phyloP scores from a whole-genome alignment of 1,140 invertebrate species.

The Scaptomyza pallida region DNA sequence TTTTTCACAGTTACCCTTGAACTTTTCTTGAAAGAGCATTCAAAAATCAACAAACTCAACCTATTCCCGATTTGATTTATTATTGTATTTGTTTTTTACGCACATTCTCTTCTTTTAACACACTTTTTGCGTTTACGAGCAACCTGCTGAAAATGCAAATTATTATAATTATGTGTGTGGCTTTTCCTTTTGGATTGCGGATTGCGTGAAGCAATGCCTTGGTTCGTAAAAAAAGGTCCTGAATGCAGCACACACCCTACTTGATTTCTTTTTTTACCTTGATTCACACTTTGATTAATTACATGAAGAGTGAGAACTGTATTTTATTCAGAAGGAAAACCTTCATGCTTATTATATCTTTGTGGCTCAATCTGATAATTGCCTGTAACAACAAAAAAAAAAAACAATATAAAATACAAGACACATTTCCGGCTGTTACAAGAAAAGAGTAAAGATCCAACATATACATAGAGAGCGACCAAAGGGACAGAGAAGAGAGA shows the following conservation, averaged over 20 bases:
- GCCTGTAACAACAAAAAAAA: slow-evolving; percentile 39
- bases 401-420: slow-evolving; percentile 44
- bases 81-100: slow-evolving; percentile 61
- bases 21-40: slow-evolving; percentile 19
- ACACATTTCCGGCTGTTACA: slow-evolving; percentile 73
- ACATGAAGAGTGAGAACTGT: slow-evolving; percentile 26
- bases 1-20: background rate
- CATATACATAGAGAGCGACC: background rate
- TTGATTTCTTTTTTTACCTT: background rate
- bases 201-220: slow-evolving; percentile 12
- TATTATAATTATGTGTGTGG: slow-evolving; percentile 72
- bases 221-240: slow-evolving; percentile 48
- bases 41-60: background rate
- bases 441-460: slow-evolving; percentile 1
- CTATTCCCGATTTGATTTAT: slow-evolving; percentile 66
- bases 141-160: slow-evolving; percentile 68
- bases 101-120: slow-evolving; percentile 9
- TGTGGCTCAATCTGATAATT: slow-evolving; percentile 50
- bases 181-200: slow-evolving; percentile 11
- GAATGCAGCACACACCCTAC: slow-evolving; percentile 39
- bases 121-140: slow-evolving; percentile 20
- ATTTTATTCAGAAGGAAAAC: slow-evolving; percentile 5
- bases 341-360: slow-evolving; percentile 37
- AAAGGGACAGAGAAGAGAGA: background rate
- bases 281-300: slow-evolving; percentile 69